Base-by-base conservation (phyloP, 2,888 invertebrate species). In the Aquatica leii region DNA sequence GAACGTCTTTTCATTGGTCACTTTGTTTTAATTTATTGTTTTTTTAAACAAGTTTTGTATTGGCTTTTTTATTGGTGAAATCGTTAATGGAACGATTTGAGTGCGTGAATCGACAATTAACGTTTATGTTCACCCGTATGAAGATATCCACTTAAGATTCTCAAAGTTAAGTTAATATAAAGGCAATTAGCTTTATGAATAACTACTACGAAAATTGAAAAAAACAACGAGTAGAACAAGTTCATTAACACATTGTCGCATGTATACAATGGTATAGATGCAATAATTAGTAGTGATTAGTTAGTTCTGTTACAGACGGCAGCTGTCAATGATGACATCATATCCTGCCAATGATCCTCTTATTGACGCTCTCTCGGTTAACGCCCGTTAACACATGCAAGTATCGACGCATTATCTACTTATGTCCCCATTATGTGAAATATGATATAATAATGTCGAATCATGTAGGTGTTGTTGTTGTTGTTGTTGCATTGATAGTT, bases 281-380 rank as follows among this genome's bases (percentile, higher is more conserved):
- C 60, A 60, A 60, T 65, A 65, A 65, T 65, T 65, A 64, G 64
- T 64, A 64, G 64, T 64, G 64, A 64, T 64, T 64, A 65, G 64
- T 64, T 64, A 59, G 64, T 65, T 65, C 60, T 65, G 56, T 40
- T 48, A 64, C 69, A 73, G 76, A 76, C 75, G 73, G 73, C 77
- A 77, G 76, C 77, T 77, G 78, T 77, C 77, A 76, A 77, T 76
- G 78, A 70, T 78, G 77, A 78, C 77, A 76, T 78, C 78, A 78
- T 71, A 76, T 78, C 78, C 78, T 76, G 77, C 75, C 76, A 75
- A 77, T 77, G 77, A 78, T 78, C 77, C 75, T 71, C 74, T 75
- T 74, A 77, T 75, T 77, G 77, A 77, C 77, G 77, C 76, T 76
- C 71, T 66, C 68, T 69, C 67, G 63, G 64, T 68, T 68, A 68